Conservation (phyloP, 2,113 vertebrate genomes). For the Pogona vitticeps region DNA sequence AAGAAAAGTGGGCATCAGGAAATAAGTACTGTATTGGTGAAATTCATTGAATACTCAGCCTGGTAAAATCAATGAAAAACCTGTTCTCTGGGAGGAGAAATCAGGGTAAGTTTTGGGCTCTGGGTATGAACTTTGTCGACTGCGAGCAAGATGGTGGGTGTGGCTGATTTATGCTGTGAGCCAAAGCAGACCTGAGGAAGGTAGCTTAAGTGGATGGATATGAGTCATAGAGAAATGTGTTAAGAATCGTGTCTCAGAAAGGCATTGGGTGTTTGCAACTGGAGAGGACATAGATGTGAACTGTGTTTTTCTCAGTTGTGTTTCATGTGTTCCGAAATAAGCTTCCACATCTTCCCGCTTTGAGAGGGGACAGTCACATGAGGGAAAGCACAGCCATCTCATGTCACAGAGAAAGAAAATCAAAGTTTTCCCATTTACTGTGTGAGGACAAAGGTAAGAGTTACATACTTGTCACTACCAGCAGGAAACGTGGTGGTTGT, state of each 20-base stretch:
- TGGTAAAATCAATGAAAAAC: too few relatives aligned
- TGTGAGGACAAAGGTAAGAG: too few relatives aligned
- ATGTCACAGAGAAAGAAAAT: too few relatives aligned
- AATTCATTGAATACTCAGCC: too few relatives aligned
- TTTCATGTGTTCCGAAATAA: background rate
- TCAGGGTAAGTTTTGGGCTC: too few relatives aligned
- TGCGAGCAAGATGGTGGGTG: background rate
- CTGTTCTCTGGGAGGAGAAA: too few relatives aligned
- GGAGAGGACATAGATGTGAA: background rate
- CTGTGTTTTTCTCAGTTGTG: background rate
- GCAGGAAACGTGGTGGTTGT: too few relatives aligned
- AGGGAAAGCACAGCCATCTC: too few relatives aligned
- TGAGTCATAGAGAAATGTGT: background rate
- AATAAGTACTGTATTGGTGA: too few relatives aligned
- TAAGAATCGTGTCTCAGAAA: background rate
- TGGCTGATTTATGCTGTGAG: background rate
- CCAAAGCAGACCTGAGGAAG: background rate
- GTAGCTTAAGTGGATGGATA: background rate
- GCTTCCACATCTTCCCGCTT: background rate
- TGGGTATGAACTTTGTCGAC: background rate
- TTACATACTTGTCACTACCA: too few relatives aligned
- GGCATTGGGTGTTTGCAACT: background rate
- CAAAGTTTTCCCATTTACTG: too few relatives aligned
- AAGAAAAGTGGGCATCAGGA: too few relatives aligned
- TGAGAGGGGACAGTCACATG: background rate